A percentile compares a stretch with the other conserved stretches of the same genome.
Evolutionary conservation across 2,113 vertebrate genomes (phyloP).

Genomic region (Brachyhypopomus occidentalis): DNA sequence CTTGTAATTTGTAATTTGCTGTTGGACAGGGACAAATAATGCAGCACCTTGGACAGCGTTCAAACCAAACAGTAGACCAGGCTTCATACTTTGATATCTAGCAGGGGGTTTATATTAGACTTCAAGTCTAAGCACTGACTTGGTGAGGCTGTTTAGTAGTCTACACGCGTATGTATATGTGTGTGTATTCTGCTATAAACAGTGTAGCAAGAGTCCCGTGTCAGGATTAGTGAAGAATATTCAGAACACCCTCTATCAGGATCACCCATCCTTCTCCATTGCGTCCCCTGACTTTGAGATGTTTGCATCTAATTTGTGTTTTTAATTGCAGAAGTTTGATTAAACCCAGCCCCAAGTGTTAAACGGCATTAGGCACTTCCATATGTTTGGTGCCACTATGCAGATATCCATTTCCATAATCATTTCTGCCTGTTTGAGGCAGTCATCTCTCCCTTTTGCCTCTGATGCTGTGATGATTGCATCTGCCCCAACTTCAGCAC

Average conservation of each 20-base stretch:
- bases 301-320: slow-evolving; percentile 78
- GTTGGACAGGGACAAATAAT: neutral
- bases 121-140: slow-evolving; percentile 10
- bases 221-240: slow-evolving; percentile 61
- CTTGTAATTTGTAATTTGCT: neutral
- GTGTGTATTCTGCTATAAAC: slow-evolving; percentile 44
- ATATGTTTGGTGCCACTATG: slow-evolving; percentile 70
- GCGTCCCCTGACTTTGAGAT: slow-evolving; percentile 73
- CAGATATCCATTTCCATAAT: slow-evolving; percentile 77
- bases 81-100: neutral
- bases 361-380: slow-evolving; percentile 74
- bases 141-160: neutral
- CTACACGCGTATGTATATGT: neutral
- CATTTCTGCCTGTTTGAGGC: slow-evolving; percentile 72
- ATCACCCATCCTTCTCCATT: slow-evolving; percentile 70
- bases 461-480: slow-evolving; percentile 67
- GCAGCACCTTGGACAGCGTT: neutral
- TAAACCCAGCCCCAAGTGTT: slow-evolving; percentile 79
- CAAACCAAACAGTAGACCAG: neutral
- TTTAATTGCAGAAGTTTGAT: slow-evolving; percentile 81
- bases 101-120: neutral
- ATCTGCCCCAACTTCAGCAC: slow-evolving; percentile 75
- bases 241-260: slow-evolving; percentile 69
- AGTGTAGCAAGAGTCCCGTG: slow-evolving; percentile 61
- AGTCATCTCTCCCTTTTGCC: slow-evolving; percentile 53